Conservation (phyloP, 2,113 vertebrate genomes). For the Prunella fulvescens region DNA sequence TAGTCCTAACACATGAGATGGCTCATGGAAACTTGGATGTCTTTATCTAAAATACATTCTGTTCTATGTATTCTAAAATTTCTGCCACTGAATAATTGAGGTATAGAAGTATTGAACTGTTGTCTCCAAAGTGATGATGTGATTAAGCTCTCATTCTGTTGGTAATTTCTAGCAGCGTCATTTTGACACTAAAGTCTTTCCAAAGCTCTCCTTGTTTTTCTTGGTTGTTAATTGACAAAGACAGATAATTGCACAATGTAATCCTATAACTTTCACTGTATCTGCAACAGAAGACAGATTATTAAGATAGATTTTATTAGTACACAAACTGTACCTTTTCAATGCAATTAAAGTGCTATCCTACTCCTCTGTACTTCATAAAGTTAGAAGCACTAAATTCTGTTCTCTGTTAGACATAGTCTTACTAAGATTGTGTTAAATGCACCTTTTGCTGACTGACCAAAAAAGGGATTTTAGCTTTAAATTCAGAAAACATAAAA, state of each 20-base stretch:
- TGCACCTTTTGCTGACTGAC: neutral
- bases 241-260: neutral
- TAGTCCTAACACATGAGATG: neutral
- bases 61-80: neutral
- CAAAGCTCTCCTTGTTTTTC: neutral
- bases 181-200: neutral
- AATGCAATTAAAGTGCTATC: neutral
- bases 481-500: neutral
- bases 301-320: neutral
- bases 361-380: neutral
- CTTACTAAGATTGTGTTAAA: neutral
- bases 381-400: neutral
- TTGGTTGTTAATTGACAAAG: neutral
- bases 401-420: neutral
- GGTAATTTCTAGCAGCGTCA: neutral
- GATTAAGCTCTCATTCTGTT: neutral
- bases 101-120: neutral
- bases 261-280: neutral
- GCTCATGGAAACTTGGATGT: neutral
- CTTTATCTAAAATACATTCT: neutral
- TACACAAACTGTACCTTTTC: neutral
- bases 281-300: neutral
- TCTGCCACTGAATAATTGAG: neutral
- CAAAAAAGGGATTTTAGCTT: neutral
- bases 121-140: neutral